A percentile compares a stretch with the other conserved stretches of the same genome.
phyloP scores from a whole-genome alignment of 2,113 vertebrate genomes.

The Dipodomys merriami region DNA sequence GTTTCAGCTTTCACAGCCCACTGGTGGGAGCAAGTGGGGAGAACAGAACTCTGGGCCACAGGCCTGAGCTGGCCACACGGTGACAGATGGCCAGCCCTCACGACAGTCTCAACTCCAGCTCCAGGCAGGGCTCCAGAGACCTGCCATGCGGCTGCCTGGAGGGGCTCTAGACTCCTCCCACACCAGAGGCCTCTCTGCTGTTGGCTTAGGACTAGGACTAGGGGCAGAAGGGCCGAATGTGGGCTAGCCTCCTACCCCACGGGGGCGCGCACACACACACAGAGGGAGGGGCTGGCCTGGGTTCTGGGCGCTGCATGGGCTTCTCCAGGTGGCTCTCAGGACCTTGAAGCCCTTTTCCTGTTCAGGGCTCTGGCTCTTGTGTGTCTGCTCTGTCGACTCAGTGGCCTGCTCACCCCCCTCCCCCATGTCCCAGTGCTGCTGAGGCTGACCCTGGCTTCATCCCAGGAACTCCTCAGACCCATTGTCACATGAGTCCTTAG shows the following conservation, averaged over 20 bases:
- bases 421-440: too few relatives aligned
- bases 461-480: not conserved
- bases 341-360: too few relatives aligned
- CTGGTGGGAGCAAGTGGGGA: not conserved
- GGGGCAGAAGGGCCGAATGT: not conserved
- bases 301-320: too few relatives aligned
- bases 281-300: too few relatives aligned
- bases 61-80: rapidly evolving
- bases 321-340: too few relatives aligned
- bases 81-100: not conserved
- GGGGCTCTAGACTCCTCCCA: not conserved
- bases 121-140: not conserved
- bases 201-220: not conserved
- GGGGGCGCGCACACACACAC: too few relatives aligned
- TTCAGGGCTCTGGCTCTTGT: too few relatives aligned
- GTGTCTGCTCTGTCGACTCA: too few relatives aligned
- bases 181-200: not conserved
- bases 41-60: not conserved
- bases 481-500: not conserved
- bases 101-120: not conserved
- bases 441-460: too few relatives aligned
- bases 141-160: not conserved
- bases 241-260: too few relatives aligned
- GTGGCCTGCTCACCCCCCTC: too few relatives aligned
- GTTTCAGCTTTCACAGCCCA: not conserved